Evolutionary conservation across 2,888 invertebrate genomes (phyloP), one percentile per base, ranked within the genome.

Genomic region (Meiosimyza decipiens): DNA sequence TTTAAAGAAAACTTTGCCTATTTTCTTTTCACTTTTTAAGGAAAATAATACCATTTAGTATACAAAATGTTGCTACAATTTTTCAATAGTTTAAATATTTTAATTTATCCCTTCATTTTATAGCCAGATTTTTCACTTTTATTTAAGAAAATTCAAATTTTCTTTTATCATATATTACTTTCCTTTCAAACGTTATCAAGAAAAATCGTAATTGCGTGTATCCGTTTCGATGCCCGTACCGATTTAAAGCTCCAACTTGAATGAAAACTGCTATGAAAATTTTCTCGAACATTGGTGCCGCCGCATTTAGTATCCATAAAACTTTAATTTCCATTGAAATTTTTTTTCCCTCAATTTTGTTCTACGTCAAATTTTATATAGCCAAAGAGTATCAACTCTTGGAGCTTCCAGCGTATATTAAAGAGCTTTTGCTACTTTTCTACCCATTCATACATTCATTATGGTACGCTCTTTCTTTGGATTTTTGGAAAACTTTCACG

Each of bases 171-270:
- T 40, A 40, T 40, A 40, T 40, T 40, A 40, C 9, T 40, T 40
- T 40, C 40, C 40, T 9, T 9, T 40, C 40, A 40, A 40, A 40
- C 40, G 40, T 40, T 40, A 40, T 40, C 40, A 40, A 40, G 40
- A 40, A 40, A 40, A 40, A n/a, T n/a, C 55, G 22, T 55, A 63
- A 40, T 1, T 63, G 49, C 63, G 47, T 47, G 7, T 12, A n/a
- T 49, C 63, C 63, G 63, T 16, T 40, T 49, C 47, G 62, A 47
- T 40, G 63, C 40, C 63, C 18, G 33, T 63, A 47, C 63, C 63
- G 63, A 47, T n/a, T 49, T n/a, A 64, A 64, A 64, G 79, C 82
- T 84, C 80, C 80, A 84, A 84, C 84, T 84, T 80, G 77, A 84
- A 83, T 83, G 80, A 81, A 80, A 81, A 40, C 50, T 51, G 9